Evolutionary conservation across 2,797 vertebrate species (phyloP).

Genomic region (Neoniphon sammara): DNA sequence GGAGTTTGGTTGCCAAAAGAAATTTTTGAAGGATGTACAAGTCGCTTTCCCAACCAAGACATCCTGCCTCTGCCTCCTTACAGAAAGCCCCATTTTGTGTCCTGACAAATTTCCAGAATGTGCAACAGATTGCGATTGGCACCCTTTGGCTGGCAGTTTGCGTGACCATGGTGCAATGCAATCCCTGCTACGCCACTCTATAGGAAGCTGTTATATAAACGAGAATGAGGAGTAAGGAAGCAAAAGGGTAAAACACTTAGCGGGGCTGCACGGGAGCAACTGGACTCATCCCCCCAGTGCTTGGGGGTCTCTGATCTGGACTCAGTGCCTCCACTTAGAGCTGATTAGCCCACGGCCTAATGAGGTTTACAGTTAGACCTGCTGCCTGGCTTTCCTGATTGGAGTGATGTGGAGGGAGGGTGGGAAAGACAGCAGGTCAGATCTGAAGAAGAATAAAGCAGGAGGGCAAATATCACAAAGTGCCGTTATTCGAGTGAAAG

Average conservation of each 20-base stretch:
- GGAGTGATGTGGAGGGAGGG: background rate
- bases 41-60: background rate
- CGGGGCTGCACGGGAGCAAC: background rate
- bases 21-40: too few relatives aligned
- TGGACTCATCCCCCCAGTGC: background rate
- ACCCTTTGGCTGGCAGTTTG: slow-evolving; percentile 1
- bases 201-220: slow-evolving; percentile 39
- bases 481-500: background rate
- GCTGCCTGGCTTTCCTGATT: slow-evolving; percentile 47
- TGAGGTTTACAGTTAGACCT: slow-evolving; percentile 48
- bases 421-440: background rate
- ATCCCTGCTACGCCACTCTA: background rate
- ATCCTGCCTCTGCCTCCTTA: background rate
- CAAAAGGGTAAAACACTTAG: slow-evolving; percentile 35
- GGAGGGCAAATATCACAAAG: slow-evolving; percentile 12
- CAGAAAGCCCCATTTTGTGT: background rate
- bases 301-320: slow-evolving; percentile 12
- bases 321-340: slow-evolving; percentile 14
- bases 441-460: slow-evolving; percentile 23
- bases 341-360: slow-evolving; percentile 50
- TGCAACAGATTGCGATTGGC: too few relatives aligned
- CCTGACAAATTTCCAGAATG: background rate
- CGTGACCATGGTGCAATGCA: slow-evolving; percentile 20
- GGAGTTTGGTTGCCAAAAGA: too few relatives aligned
- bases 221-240: slow-evolving; percentile 15